Evolutionary conservation across 2,888 invertebrate species (phyloP).

Genomic region (Ornithoptera alexandrae): DNA sequence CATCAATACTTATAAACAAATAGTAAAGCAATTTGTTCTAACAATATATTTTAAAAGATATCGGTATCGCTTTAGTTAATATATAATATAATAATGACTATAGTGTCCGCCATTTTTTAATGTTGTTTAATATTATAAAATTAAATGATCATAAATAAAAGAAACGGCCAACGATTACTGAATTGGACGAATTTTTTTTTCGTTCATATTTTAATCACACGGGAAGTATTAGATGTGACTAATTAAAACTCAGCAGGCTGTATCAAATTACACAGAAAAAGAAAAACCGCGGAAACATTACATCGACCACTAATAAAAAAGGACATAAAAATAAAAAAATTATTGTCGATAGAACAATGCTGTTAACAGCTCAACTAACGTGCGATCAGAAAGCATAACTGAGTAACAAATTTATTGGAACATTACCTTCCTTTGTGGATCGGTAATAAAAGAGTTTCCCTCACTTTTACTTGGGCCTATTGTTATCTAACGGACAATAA

Average conservation of each 20-base stretch:
- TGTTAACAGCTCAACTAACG: slow-evolving; percentile 26
- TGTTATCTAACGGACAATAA: slow-evolving; percentile 27
- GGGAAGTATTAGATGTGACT: slow-evolving; percentile 16
- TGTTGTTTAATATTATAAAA: too few relatives aligned
- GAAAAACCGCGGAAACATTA: slow-evolving; percentile 26
- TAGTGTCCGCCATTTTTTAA: too few relatives aligned
- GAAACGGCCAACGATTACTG: too few relatives aligned
- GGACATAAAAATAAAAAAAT: slow-evolving; percentile 16
- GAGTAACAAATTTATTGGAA: slow-evolving; percentile 32
- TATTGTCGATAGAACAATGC: slow-evolving; percentile 25
- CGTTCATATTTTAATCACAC: slow-evolving; percentile 8
- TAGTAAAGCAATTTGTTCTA: too few relatives aligned
- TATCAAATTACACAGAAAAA: slow-evolving; percentile 6
- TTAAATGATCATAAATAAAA: too few relatives aligned
- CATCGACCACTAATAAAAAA: slow-evolving; percentile 22
- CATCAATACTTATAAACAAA: too few relatives aligned
- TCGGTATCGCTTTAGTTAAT: too few relatives aligned
- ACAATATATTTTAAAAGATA: too few relatives aligned
- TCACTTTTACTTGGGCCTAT: slow-evolving; percentile 41
- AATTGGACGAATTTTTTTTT: not conserved
- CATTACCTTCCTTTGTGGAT: slow-evolving; percentile 29
- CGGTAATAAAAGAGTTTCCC: slow-evolving; percentile 32
- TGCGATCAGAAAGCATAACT: slow-evolving; percentile 33
- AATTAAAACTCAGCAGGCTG: slow-evolving; percentile 23
- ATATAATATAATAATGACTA: too few relatives aligned